Base-by-base conservation (phyloP, 1,140 invertebrate genomes). In the Callitettix versicolor region DNA sequence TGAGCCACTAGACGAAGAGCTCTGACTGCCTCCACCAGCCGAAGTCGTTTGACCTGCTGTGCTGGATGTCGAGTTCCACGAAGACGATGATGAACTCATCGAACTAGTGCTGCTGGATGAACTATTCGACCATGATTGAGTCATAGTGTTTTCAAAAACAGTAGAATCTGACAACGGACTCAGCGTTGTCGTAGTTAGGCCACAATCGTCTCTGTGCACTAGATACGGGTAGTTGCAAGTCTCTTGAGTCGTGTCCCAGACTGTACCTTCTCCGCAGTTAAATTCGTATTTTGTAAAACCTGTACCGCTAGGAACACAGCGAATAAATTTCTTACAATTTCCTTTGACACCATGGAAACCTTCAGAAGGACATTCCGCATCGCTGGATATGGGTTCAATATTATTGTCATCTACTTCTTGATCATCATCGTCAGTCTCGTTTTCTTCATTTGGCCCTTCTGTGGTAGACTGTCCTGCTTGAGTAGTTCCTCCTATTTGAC, bases 311-410 rank as follows among this genome's bases (percentile, higher is more conserved):
- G 79, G 73, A 2, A 81, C 79, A 64, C 82, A 85, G 50, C 82
- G 72, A 62, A 81, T 83, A 63, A 85, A 86, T 62, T 77, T 79
- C 48, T 73, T 71, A 60, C 84, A 86, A 59, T 84, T 72, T 17
- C 72, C 70, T 33, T 69, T 63, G 62, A 82, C 73, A 6, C 73
- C 71, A 57, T 77, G 68, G 63, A 81, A 84, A 34, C 75, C 76
- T 63, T 76, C 76, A 22, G 58, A 40, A n/a, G 36, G 17, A 42
- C 63, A 66, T 42, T 50, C 15, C 2, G 49, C 47, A 38, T 44
- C 54, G 49, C 57, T 57, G 30, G 61, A 54, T 38, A 62, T 59
- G 12, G 60, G 49, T 20, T 26, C 20, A 4, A 43, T 20, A 20
- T 59, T 54, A 38, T 43, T 46, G 24, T 56, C 55, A 42, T 3